Percentiles rank a stretch among this genome's conserved stretches.
Evolutionary conservation across 2,797 vertebrate genomes (phyloP).

Genomic region (Phrynocephalus guinanensis): DNA sequence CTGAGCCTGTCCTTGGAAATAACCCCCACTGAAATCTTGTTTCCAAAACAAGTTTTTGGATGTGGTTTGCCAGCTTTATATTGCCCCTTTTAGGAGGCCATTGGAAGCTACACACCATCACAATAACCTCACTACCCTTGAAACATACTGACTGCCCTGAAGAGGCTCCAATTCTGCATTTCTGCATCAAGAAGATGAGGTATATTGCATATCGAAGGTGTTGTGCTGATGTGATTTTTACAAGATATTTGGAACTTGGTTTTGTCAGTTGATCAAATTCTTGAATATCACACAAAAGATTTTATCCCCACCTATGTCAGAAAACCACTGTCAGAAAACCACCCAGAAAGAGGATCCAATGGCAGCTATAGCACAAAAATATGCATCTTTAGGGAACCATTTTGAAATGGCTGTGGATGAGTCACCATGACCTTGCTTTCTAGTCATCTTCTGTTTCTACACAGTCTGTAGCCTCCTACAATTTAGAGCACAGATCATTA

Average conservation of each 20-base stretch:
- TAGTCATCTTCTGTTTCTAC: background rate
- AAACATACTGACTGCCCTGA: background rate
- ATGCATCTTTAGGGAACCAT: conserved; percentile 45
- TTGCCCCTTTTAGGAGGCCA: background rate
- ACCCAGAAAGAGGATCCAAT: conserved; percentile 8
- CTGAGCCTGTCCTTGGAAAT: background rate
- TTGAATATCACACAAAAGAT: background rate
- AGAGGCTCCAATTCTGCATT: background rate
- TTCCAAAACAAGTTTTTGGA: background rate
- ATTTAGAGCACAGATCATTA: conserved; percentile 42
- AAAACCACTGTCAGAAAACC: conserved; percentile 38
- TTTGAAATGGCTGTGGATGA: conserved; percentile 23
- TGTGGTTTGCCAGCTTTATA: background rate
- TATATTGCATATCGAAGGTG: background rate
- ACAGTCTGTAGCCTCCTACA: background rate
- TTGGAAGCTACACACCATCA: background rate
- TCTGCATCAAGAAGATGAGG: background rate
- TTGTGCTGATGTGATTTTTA: background rate
- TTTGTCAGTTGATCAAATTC: background rate
- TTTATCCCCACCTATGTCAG: background rate
- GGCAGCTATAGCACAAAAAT: conserved; percentile 9
- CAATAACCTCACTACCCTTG: background rate
- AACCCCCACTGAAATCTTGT: background rate
- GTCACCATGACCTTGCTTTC: conserved; percentile 35
- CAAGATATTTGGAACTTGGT: background rate